Evolutionary conservation across 2,113 vertebrate species (phyloP), one percentile per base, ranked within the genome.

Genomic region (Macquaria australasica): DNA sequence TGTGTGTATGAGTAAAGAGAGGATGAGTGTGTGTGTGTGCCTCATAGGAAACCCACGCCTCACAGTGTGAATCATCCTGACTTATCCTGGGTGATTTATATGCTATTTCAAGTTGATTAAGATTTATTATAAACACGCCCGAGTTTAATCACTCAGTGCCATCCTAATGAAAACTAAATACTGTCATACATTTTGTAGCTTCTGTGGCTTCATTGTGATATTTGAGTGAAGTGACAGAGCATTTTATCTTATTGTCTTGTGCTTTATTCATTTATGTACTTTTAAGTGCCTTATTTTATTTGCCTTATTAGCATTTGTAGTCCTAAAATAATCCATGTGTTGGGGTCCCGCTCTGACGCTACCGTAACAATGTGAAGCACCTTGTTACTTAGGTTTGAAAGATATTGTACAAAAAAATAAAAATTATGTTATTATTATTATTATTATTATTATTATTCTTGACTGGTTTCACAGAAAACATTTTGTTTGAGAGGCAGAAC

Each of bases 71-170:
- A 73, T 78, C 59, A 81, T 83, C 77, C 59, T 15, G 45, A 77
- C 68, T 71, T 73, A 68, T 53, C 59, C 70, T 73, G 66, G 34
- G 64, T 77, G 77, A 88, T 87, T 91, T 74, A 85, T 87, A 59
- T 77, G 73, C 73, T 56, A 64, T 85, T 85, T 81, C 71, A 87
- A 81, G 31, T 63, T 86, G 83, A 90, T 82, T 66, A 84, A 82
- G 69, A 88, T 83, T 58, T 11, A 87, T 85, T 73, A 41, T 69
- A 58, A 71, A 75, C n/a, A 63, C 59, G 62, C 7, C 34, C 4
- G 11, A 67, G 67, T 85, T 73, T 69, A 77, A 91, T 88, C 75
- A 69, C 71, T 88, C 82, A 37, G 11, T 68, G 86, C 56, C 79
- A 73, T 55, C n/a, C 64, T 69, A 84, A 77, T 81, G 62, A 70